Evolutionary conservation across 1,140 invertebrate species (phyloP).

Genomic region (Panonychus citri): DNA sequence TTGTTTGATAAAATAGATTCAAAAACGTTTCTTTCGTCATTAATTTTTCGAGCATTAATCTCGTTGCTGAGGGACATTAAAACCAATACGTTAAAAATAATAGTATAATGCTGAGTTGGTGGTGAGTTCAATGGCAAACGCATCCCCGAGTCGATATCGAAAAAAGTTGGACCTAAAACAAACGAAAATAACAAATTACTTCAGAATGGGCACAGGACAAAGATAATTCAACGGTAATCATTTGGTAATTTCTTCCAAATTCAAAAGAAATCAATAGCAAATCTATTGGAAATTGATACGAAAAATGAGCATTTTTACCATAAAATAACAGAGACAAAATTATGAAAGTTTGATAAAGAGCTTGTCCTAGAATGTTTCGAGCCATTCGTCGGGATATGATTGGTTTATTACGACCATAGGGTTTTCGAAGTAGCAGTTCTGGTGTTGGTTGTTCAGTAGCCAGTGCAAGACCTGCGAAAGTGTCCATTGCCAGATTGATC

Average conservation of each 20-base stretch:
- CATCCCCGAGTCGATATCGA: conserved; percentile 53
- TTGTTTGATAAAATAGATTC: conserved; percentile 89
- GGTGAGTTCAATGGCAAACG: conserved; percentile 38
- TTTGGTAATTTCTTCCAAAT: conserved; percentile 24
- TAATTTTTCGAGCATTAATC: conserved; percentile 97
- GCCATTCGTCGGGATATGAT: conserved; percentile 97
- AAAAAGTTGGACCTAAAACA: conserved; percentile 47
- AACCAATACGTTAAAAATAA: conserved; percentile 98
- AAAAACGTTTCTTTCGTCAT: conserved; percentile 94
- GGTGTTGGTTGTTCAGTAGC: conserved; percentile 90
- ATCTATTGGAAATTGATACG: too few species aligned
- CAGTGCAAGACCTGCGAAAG: conserved; percentile 94
- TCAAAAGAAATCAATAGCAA: too few species aligned
- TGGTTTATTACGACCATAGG: conserved; percentile 92
- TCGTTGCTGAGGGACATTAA: conserved; percentile 99
- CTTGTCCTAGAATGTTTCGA: conserved; percentile 97
- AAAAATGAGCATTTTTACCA: too few species aligned
- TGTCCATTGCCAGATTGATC: conserved; percentile 99
- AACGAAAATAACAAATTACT: conserved; percentile 9
- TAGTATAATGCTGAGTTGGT: conserved; percentile 87
- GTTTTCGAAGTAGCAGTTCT: conserved; percentile 75
- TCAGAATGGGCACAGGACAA: background rate
- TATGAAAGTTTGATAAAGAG: conserved; percentile 79
- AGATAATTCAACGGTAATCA: background rate
- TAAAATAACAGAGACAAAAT: conserved; percentile 83